Evolutionary conservation across 2,797 vertebrate species (phyloP).

Genomic region (Gymnothorax javanicus): DNA sequence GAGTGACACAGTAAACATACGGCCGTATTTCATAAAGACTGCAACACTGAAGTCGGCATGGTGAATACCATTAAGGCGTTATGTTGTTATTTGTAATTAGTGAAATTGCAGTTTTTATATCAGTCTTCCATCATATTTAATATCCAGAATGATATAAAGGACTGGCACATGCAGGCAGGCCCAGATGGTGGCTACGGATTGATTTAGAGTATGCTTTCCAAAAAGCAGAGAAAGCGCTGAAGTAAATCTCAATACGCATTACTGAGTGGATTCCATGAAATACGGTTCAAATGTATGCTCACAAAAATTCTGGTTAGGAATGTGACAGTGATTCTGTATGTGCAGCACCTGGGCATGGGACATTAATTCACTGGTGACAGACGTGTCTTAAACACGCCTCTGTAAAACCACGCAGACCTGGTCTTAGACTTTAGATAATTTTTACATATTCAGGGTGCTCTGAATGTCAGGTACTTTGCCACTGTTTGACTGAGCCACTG

Average conservation of each 20-base stretch:
- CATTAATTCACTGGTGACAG: too few relatives aligned
- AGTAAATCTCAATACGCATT: not conserved
- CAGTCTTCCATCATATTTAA: conserved; percentile 7
- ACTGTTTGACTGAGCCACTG: too few relatives aligned
- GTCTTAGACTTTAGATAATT: too few relatives aligned
- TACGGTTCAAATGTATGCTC: not conserved
- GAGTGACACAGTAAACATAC: conserved; percentile 22
- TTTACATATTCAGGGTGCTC: too few relatives aligned
- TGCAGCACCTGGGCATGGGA: too few relatives aligned
- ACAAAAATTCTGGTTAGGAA: not conserved
- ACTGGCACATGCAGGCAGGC: conserved; percentile 6
- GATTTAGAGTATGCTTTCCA: not conserved
- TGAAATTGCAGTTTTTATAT: conserved; percentile 19
- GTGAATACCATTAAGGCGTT: conserved; percentile 28
- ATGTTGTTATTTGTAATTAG: conserved; percentile 15
- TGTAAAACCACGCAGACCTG: too few relatives aligned
- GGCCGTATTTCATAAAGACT: conserved; percentile 19
- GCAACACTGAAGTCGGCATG: not conserved
- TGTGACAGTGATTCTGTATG: too few relatives aligned
- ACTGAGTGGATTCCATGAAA: not conserved
- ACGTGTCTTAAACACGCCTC: too few relatives aligned
- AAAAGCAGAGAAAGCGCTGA: not conserved
- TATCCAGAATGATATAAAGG: conserved; percentile 10
- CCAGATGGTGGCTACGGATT: not conserved
- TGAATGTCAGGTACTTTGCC: too few relatives aligned